Evolutionary conservation across 1,140 invertebrate genomes (phyloP).

Genomic region (Helicoverpa armigera): DNA sequence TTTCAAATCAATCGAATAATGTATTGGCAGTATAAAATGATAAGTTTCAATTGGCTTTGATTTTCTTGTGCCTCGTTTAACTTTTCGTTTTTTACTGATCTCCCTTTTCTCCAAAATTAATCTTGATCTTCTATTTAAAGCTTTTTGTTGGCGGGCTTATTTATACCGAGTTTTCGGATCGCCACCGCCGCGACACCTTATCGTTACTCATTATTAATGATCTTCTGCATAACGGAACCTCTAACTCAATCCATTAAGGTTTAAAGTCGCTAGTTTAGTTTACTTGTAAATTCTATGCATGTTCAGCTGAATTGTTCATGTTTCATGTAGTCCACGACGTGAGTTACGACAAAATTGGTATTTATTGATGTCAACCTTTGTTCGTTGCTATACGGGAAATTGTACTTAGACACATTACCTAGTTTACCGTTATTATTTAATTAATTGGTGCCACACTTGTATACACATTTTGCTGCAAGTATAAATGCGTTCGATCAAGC

Average conservation of each 20-base stretch:
- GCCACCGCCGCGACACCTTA: constrained; percentile 14
- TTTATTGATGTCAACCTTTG: constrained; percentile 16
- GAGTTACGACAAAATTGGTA: constrained; percentile 35
- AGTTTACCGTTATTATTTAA: no score
- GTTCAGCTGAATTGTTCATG: constrained; percentile 23
- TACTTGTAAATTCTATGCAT: not conserved
- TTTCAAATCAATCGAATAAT: no score
- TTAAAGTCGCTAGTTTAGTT: not conserved
- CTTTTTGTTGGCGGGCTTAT: constrained; percentile 7
- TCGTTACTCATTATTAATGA: constrained; percentile 40
- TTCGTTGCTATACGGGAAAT: no score
- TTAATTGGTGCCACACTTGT: no score
- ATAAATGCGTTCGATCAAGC: no score
- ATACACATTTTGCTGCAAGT: no score
- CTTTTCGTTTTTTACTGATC: no score
- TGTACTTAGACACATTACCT: not conserved
- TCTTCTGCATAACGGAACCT: not conserved
- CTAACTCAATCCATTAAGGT: constrained; percentile 12
- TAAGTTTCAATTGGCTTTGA: no score
- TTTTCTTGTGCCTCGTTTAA: no score
- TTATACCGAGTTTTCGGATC: constrained; percentile 45
- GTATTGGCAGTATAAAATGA: no score
- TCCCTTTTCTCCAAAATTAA: no score
- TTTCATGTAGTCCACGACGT: constrained; percentile 5
- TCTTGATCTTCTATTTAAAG: not conserved